These are phyloP conservation scores for Turdus rufiventris DNA, from an alignment of 2,113 vertebrate genomes.

Conservation along the genomic window DNA sequence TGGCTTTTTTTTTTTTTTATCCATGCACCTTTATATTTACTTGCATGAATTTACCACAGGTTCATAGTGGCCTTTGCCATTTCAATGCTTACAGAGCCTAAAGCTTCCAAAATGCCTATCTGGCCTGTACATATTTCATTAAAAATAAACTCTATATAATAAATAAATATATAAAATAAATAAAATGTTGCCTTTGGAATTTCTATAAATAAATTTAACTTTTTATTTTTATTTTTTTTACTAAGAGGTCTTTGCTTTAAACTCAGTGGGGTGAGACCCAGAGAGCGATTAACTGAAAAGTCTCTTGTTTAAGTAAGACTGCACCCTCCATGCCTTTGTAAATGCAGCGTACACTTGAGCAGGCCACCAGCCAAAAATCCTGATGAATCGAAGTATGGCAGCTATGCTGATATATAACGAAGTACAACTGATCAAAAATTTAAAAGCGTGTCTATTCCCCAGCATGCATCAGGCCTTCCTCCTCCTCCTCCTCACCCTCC, in stretches of 20 bases:
- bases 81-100: slow-evolving; percentile 82
- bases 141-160: slow-evolving; percentile 93
- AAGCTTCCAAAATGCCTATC: slow-evolving; percentile 87
- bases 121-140: slow-evolving; percentile 89
- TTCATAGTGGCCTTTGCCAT: slow-evolving; percentile 77
- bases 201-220: slow-evolving; percentile 89
- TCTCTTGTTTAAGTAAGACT: slow-evolving; percentile 76
- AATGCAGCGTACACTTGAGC: slow-evolving; percentile 76
- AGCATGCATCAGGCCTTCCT: slow-evolving; percentile 80
- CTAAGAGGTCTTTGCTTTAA: slow-evolving; percentile 85
- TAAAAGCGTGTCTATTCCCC: slow-evolving; percentile 81
- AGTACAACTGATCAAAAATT: slow-evolving; percentile 79
- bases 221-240: slow-evolving; percentile 70
- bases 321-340: slow-evolving; percentile 77
- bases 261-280: slow-evolving; percentile 73
- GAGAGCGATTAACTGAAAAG: slow-evolving; percentile 74
- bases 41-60: slow-evolving; percentile 83
- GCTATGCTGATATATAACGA: slow-evolving; percentile 77
- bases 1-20: slow-evolving; percentile 46
- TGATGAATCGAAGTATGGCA: slow-evolving; percentile 76
- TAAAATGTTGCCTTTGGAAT: slow-evolving; percentile 90
- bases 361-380: slow-evolving; percentile 77
- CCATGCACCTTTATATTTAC: slow-evolving; percentile 77
- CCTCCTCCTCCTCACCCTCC: slow-evolving; percentile 57
- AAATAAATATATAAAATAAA: slow-evolving; percentile 93